Conservation (phyloP, 2,113 vertebrate genomes). For the Chascanopsetta lugubris region DNA sequence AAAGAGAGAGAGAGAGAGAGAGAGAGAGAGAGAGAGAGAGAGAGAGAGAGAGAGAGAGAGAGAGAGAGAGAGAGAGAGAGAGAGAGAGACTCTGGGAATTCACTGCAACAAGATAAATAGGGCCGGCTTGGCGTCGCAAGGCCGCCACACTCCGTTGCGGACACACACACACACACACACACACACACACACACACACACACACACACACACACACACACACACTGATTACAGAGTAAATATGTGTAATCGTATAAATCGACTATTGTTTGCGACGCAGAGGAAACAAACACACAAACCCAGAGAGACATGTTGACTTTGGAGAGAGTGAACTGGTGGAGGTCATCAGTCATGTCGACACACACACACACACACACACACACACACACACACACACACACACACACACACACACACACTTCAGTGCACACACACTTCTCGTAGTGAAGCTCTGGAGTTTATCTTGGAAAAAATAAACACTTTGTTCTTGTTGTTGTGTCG, state of each 20-base stretch:
- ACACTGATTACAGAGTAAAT: constrained; percentile 77
- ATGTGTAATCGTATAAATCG: constrained; percentile 77
- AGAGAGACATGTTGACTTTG: constrained; percentile 67
- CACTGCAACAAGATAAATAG: constrained; percentile 81
- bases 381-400: background rate
- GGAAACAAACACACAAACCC: background rate
- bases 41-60: constrained; percentile 27
- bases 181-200: constrained; percentile 19
- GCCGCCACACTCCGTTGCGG: constrained; percentile 38
- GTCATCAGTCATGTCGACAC: background rate
- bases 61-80: constrained; percentile 22
- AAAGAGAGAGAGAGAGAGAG: constrained; percentile 38
- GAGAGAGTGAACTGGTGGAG: constrained; percentile 57
- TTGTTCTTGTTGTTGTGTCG: no score
- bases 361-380: constrained; percentile 6
- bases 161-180: constrained; percentile 22
- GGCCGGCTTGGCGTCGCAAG: constrained; percentile 63
- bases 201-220: constrained; percentile 26
- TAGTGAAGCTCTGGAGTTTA: background rate
- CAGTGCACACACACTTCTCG: background rate
- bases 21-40: constrained; percentile 36
- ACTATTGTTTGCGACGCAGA: constrained; percentile 68
- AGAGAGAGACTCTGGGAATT: constrained; percentile 71
- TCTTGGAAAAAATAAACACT: no score
- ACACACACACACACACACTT: background rate